These are phyloP conservation scores for Dendrolimus pini DNA, from an alignment of 2,888 invertebrate genomes.

Conservation along the genomic window DNA sequence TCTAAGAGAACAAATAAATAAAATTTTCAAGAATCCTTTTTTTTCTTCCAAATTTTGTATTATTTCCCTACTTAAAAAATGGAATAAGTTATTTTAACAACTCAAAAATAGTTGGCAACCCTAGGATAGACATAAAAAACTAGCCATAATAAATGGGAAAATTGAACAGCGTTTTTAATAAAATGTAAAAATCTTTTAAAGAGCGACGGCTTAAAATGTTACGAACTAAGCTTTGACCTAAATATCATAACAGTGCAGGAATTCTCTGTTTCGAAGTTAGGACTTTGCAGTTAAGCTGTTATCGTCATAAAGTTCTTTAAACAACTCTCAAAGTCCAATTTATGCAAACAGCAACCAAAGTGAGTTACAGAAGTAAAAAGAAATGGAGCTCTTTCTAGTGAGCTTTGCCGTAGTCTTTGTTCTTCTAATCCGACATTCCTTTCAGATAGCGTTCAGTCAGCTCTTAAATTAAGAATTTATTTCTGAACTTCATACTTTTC, in stretches of 20 bases:
- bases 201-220: not conserved
- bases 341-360: slow-evolving; percentile 46
- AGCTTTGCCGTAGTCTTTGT: slow-evolving; percentile 53
- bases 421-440: slow-evolving; percentile 65
- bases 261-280: slow-evolving; percentile 4
- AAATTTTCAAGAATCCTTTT: too few species aligned
- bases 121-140: not conserved
- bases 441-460: slow-evolving; percentile 67
- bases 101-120: too few species aligned
- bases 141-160: not conserved
- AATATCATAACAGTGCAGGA: slow-evolving; percentile 1
- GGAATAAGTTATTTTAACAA: too few species aligned
- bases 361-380: slow-evolving; percentile 53
- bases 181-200: not conserved
- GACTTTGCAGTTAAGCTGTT: not conserved
- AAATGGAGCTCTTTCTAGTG: slow-evolving; percentile 41
- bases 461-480: slow-evolving; percentile 73
- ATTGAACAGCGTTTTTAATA: not conserved
- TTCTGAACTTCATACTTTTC: slow-evolving; percentile 69
- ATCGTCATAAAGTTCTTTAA: slow-evolving; percentile 25
- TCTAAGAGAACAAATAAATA: too few species aligned
- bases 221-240: not conserved
- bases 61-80: too few species aligned
- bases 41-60: too few species aligned
- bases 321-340: slow-evolving; percentile 34